These are phyloP conservation scores for Eubucco bourcierii DNA, from an alignment of 2,113 vertebrate species.

Conservation along the genomic window DNA sequence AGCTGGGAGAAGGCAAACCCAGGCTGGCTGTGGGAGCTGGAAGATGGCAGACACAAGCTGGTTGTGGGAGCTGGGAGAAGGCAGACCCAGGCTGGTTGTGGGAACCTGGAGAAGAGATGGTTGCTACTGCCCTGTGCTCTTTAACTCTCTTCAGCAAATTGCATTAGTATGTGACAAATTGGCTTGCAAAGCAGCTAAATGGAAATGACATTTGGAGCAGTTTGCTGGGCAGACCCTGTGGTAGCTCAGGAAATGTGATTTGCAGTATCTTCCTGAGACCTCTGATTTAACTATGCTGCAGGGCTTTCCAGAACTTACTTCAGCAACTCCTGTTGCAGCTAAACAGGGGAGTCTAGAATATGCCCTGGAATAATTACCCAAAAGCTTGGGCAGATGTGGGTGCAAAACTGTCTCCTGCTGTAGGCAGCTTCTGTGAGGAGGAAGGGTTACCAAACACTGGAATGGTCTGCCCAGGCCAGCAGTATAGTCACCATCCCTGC, in stretches of 20 bases:
- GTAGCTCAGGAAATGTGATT: conserved; percentile 2
- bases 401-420: not conserved
- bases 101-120: not conserved
- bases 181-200: conserved; percentile 51
- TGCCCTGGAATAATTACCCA: not conserved
- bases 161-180: conserved; percentile 55
- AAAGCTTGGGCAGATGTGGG: not conserved
- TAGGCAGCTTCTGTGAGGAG: not conserved
- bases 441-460: no score
- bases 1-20: not conserved
- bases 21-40: not conserved
- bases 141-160: conserved; percentile 55
- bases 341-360: not conserved
- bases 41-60: not conserved
- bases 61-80: not conserved
- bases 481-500: no score
- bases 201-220: conserved; percentile 37
- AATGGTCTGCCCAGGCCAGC: no score
- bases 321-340: conserved; percentile 21
- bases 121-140: conserved; percentile 23
- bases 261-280: not conserved
- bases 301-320: conserved; percentile 50
- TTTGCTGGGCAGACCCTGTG: not conserved
- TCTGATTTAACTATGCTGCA: not conserved
- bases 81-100: not conserved